Base-by-base conservation (phyloP, 2,797 vertebrate species). In the Pangasius djambal region DNA sequence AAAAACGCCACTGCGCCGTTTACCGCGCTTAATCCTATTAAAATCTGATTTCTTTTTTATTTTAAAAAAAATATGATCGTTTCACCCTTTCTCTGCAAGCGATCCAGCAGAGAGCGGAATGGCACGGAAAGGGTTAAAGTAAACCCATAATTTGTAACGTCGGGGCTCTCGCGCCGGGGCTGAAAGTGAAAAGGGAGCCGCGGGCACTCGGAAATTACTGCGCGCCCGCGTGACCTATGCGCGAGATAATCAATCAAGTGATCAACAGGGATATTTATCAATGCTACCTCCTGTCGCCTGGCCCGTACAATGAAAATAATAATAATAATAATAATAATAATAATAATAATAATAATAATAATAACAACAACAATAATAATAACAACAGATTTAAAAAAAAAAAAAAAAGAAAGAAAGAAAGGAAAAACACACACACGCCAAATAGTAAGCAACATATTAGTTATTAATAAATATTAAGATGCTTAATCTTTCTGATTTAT, bases 201-300 rank as follows among this genome's bases (percentile, higher is more conserved):
- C 95, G 94, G 97, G 98, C 98, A 93, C 96, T 96, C 97, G 98
- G 98, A 99, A 99, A 99, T 99, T 97, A 99, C 98, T 96, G 96
- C 95, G 96, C 96, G 97, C 97, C 97, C 95, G 97, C 95, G 94
- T 98, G 98, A 98, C 98, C 98, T 98, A 97, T 98, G 96, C 96
- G 97, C 97, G 97, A 97, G 97, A 97, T 98, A 98, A 99, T 99
- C 98, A 98, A 99, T 99, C 98, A 99, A 98, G 96, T 98, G 98
- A 99, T 99, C 98, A 99, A 97, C 97, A 96, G 97, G 97, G 97
- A 98, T 98, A 99, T 99, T 98, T 98, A 98, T 99, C 98, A 98
- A 96, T 94, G 96, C 97, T 97, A 93, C 96, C 96, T 97, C 96
- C 96, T 94, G 95, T 95, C 95, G 94, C 95, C 96, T 95, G 95